Evolutionary conservation across 2,888 invertebrate genomes (phyloP), one percentile per base, ranked within the genome.

Genomic region (Quadriops clusia): DNA sequence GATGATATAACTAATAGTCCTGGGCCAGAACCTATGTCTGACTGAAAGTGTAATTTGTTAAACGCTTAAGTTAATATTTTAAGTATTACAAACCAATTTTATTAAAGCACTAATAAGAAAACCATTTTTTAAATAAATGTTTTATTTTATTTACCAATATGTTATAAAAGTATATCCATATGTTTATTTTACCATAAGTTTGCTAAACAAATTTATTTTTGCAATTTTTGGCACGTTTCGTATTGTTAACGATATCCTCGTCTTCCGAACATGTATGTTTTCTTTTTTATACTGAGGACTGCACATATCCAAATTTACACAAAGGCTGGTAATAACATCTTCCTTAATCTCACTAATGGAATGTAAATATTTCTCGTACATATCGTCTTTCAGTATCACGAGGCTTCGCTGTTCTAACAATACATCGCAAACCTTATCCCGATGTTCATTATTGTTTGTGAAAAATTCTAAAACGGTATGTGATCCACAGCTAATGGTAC

Each of bases 401-500:
- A 97, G 65, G 63, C 95, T 95, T 43, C 91, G 70, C 8, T 81
- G 82, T 59, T 94, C 86, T 33, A 97, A 59, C 16, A 94, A 58
- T 32, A 97, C 55, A 37, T 83, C 81, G 49, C 81, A 80, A n/a
- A 70, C 56, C 38, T 51, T 54, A 37, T 54, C 54, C 31, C 60
- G 47, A 21, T 58, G 54, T 24, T 64, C 60, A 30, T 60, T 51
- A 26, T 54, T 46, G 13, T 65, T 65, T 49, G 73, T 64, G 39
- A 77, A 72, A 58, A 95, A 91, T 54, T 90, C 83, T 23, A 98
- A 65, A n/a, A 94, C 58, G 7, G 84, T 83, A 54, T 93, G 86
- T 0, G 91, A 87, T 0, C 93, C 91, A 45, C 91, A 77, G 26
- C 80, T 86, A 34, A 98, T 78, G 0, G 97, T 98, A 10, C 90